phyloP scores from a whole-genome alignment of 2,888 invertebrate species.

The Zootermopsis nevadensis region DNA sequence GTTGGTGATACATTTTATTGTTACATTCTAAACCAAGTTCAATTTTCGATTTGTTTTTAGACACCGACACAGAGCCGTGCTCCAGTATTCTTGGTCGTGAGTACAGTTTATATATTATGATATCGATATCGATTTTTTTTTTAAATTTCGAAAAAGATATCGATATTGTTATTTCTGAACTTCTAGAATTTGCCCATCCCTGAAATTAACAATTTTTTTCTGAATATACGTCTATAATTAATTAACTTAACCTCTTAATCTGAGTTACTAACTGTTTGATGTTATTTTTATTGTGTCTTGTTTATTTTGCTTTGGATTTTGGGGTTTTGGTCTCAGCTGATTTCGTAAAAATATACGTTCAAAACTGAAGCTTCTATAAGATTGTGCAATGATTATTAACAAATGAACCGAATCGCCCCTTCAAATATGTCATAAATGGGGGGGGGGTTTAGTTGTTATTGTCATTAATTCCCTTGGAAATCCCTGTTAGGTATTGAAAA shows the following conservation, averaged over 20 bases:
- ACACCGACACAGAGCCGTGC: slow-evolving; percentile 53
- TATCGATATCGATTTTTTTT: slow-evolving; percentile 48
- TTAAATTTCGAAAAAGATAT: slow-evolving; percentile 42
- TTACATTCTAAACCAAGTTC: slow-evolving; percentile 50
- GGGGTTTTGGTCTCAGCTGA: background rate
- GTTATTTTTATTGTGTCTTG: background rate
- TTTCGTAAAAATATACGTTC: background rate
- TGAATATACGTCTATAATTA: background rate
- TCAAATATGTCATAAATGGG: too few relatives aligned
- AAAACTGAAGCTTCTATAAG: background rate
- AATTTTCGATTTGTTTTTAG: slow-evolving; percentile 54
- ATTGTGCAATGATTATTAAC: too few relatives aligned
- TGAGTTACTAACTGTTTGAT: background rate
- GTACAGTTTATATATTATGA: slow-evolving; percentile 52
- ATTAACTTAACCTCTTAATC: background rate
- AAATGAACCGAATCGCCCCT: too few relatives aligned
- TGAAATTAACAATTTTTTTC: slow-evolving; percentile 45
- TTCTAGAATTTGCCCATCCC: slow-evolving; percentile 50
- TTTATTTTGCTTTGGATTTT: background rate
- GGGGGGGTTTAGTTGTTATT: too few relatives aligned
- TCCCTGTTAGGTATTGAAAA: too few relatives aligned
- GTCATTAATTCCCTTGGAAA: too few relatives aligned
- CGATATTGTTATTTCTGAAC: slow-evolving; percentile 39
- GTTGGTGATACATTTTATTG: slow-evolving; percentile 45
- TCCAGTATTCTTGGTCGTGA: slow-evolving; percentile 54